Conservation (phyloP, 2,797 vertebrate genomes). For the Anguilla pacifica region DNA sequence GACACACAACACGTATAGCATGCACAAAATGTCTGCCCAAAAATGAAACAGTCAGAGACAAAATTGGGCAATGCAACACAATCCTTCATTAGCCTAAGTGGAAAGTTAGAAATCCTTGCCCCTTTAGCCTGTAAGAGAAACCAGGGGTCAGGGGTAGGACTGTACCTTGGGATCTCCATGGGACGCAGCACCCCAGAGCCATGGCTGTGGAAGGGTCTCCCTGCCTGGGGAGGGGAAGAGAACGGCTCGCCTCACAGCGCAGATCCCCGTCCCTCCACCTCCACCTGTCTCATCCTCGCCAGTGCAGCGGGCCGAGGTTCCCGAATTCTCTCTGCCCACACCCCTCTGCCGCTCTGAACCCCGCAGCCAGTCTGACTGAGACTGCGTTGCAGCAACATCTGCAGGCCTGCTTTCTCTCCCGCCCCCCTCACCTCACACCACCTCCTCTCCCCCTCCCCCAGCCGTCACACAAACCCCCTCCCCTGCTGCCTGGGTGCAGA, state of each 20-base stretch:
- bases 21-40: slow-evolving; percentile 23
- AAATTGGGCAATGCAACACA: neutral
- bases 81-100: neutral
- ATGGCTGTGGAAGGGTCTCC: slow-evolving; percentile 29
- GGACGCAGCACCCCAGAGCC: slow-evolving; percentile 49
- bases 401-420: slow-evolving; percentile 47
- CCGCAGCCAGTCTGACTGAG: slow-evolving; percentile 15
- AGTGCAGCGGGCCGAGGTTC: neutral
- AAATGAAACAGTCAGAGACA: slow-evolving; percentile 30
- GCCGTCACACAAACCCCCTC: slow-evolving; percentile 46
- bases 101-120: neutral
- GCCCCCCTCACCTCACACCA: slow-evolving; percentile 38
- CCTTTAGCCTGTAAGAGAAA: neutral
- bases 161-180: slow-evolving; percentile 46
- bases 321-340: neutral
- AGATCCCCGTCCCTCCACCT: neutral
- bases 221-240: neutral
- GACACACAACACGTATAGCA: neutral
- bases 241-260: neutral
- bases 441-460: slow-evolving; percentile 32
- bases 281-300: slow-evolving; percentile 1
- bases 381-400: neutral
- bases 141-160: neutral
- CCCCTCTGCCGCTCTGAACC: neutral
- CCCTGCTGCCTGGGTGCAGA: slow-evolving; percentile 37